phyloP scores from a whole-genome alignment of 1,140 invertebrate genomes.

The Sitodiplosis mosellana region DNA sequence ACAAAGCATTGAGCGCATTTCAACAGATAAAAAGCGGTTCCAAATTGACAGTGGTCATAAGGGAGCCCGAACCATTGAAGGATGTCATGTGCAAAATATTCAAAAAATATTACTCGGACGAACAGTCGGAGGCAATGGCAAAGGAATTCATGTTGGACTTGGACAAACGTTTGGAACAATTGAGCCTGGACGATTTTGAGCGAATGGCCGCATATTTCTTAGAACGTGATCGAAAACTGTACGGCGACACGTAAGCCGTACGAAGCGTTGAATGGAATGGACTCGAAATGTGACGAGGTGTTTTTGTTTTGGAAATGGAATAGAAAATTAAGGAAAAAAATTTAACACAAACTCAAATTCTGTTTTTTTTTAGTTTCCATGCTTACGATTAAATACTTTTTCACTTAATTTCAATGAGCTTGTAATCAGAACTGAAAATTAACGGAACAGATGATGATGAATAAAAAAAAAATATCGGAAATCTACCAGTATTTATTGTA shows the following conservation, averaged over 20 bases:
- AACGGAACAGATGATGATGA: too few species aligned
- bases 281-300: too few species aligned
- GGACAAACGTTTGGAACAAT: slow-evolving; percentile 24
- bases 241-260: not conserved
- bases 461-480: too few species aligned
- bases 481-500: too few species aligned
- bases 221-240: not conserved
- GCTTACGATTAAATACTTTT: too few species aligned
- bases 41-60: slow-evolving; percentile 29
- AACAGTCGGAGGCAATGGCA: slow-evolving; percentile 24
- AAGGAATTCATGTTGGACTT: slow-evolving; percentile 30
- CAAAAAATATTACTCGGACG: slow-evolving; percentile 27
- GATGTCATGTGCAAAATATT: slow-evolving; percentile 25
- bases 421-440: too few species aligned
- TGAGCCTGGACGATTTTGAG: slow-evolving; percentile 31
- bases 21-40: slow-evolving; percentile 30
- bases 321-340: too few species aligned
- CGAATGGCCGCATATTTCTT: slow-evolving; percentile 18
- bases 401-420: too few species aligned
- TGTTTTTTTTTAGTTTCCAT: too few species aligned
- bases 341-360: too few species aligned
- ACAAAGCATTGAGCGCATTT: slow-evolving; percentile 26
- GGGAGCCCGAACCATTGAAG: slow-evolving; percentile 23
- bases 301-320: too few species aligned
- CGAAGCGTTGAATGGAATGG: too few species aligned